Conservation (phyloP, 1,140 invertebrate genomes). For the Orchesella cincta region DNA sequence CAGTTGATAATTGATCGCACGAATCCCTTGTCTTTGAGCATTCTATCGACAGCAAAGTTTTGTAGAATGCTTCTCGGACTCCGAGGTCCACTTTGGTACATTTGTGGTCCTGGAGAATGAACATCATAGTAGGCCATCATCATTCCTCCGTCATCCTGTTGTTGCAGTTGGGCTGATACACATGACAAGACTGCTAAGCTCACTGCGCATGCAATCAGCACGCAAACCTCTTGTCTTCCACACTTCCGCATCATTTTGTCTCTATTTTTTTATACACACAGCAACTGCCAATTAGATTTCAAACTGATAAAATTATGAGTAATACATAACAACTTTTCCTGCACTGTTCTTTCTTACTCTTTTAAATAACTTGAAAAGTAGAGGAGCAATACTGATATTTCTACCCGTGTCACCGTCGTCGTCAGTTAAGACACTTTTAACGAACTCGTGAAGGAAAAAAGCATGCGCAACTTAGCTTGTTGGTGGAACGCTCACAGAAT, state of each 20-base stretch:
- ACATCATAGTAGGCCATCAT: not conserved
- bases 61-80: constrained; percentile 42
- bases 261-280: not conserved
- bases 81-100: not conserved
- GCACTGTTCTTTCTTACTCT: too few species aligned
- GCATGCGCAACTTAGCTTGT: not conserved
- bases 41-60: constrained; percentile 49
- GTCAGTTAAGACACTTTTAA: not conserved
- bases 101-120: not conserved
- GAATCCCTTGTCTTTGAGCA: constrained; percentile 49
- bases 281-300: not conserved
- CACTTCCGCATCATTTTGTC: not conserved
- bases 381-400: too few species aligned
- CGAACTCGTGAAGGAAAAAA: not conserved
- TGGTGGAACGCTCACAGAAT: constrained; percentile 9
- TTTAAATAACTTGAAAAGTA: too few species aligned
- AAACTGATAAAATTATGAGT: not conserved
- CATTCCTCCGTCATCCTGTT: too few species aligned
- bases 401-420: too few species aligned
- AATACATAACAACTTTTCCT: not conserved
- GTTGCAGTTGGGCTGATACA: not conserved
- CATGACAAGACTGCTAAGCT: not conserved
- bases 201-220: not conserved
- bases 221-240: not conserved
- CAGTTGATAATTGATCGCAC: constrained; percentile 51